Base-by-base conservation (phyloP, 2,113 vertebrate species). In the Ptilorrhoa leucosticta region DNA sequence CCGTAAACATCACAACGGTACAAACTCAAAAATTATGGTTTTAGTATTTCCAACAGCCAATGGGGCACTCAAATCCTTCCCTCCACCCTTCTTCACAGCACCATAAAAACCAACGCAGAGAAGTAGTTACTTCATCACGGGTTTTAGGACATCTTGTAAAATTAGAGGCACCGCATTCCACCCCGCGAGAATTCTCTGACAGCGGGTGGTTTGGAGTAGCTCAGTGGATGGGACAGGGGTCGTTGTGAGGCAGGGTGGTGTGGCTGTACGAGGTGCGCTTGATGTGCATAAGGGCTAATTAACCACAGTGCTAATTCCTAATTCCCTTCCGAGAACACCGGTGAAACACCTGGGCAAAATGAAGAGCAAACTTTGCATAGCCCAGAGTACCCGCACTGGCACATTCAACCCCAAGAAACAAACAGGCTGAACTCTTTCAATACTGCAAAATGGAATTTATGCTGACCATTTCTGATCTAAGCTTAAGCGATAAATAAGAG, bases 101-200 rank as follows among this genome's bases (percentile, higher is more conserved):
- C 26, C 7, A 1, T 27, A 4, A 18, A 6, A 45, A 56, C 6
- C 2, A 16, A 7, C 18, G 0, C 15, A 19, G n/a, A 4, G 23
- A 19, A 7, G 8, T 0, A 7, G 27, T 13, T 15, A 17, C 1
- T 28, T 8, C 9, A 1, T 3, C 9, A 2, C 2, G 3, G 6
- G n/a, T 4, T 64, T 48, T 37, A 40, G 40, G 22, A 23, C 6
- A 8, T 0, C 2, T 3, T 9, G 18, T 33, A 9, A 23, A 39
- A 50, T 9, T 0, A 23, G 44, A 13, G 30, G 61, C 30, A 28
- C 8, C 4, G 5, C 2, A 0, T 8, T 9, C 4, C 2, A 1
- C 7, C 7, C 27, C 17, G 18, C 2, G 1, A 10, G 31, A 6
- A 19, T 19, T 30, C 6, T 9, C 28, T 11, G 31, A 1, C 17